Evolutionary conservation across 2,113 vertebrate species (phyloP), one percentile per base, ranked within the genome.

Genomic region (Tupaia chinensis): DNA sequence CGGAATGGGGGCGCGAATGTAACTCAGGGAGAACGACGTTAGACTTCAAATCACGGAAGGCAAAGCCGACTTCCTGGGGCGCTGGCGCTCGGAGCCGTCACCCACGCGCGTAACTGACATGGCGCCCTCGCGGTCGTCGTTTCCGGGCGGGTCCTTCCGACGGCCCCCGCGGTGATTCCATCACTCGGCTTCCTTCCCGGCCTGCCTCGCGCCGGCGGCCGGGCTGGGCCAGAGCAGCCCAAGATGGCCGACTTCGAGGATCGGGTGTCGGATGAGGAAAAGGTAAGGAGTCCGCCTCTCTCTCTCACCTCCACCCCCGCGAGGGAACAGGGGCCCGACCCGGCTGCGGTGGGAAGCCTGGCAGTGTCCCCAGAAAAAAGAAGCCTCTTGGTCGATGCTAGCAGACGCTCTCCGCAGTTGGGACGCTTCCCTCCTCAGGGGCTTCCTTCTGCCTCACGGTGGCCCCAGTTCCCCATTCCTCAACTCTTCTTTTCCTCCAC

Each of bases 221-320:
- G 97, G 98, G 97, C 94, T 97, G 98, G 98, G 94, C 98, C 98
- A 98, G 98, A 98, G 98, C 98, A 97, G 98, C 98, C 98, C 99
- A 99, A 99, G 98, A 99, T 99, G 99, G 99, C 99, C 96, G 99
- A 99, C 97, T 98, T 99, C 92, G 99, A 99, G 68, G 99, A 99
- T 87, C 99, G 99, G 97, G 98, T 99, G 97, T 98, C 98, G 97
- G 99, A 99, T 87, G 99, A 99, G 85, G 99, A 99, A 97, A 99
- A 99, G 99, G 99, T 99, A 99, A 96, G 97, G 98, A 86, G 83
- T 65, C 68, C 82, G 66, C 89, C 92, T 79, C 87, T 95, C 77
- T 83, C 53, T 65, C 76, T 70, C 12, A 15, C 76, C 60, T 87
- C 70, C 72, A 81, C 23, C 79, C 15, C 23, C 34, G 32, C 81